These are phyloP conservation scores for Progne subis DNA, from an alignment of 2,113 vertebrate genomes.

Conservation along the genomic window DNA sequence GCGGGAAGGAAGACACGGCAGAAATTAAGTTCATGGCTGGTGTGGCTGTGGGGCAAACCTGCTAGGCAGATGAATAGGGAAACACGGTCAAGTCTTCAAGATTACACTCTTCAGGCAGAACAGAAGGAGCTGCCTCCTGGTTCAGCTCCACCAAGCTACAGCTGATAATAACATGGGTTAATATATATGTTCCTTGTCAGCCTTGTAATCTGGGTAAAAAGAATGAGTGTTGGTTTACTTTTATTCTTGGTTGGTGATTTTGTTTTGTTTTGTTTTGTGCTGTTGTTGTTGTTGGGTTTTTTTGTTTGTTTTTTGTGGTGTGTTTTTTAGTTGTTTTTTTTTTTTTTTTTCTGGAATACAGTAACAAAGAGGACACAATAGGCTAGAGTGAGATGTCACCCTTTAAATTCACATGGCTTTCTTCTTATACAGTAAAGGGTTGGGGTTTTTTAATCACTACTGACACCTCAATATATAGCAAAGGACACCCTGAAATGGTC, in stretches of 20 bases:
- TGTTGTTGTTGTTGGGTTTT: no score
- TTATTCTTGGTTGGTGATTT: neutral
- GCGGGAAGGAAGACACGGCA: neutral
- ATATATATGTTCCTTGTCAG: neutral
- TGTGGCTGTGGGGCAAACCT: slow-evolving; percentile 19
- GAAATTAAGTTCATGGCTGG: slow-evolving; percentile 38
- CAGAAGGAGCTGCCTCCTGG: neutral
- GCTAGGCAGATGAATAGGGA: neutral
- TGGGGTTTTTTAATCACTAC: slow-evolving; percentile 24
- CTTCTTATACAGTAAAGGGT: neutral
- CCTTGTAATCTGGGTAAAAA: neutral
- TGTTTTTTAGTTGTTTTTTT: no score
- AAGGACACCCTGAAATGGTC: slow-evolving; percentile 61
- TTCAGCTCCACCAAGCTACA: neutral
- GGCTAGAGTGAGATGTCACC: neutral
- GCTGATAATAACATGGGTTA: neutral
- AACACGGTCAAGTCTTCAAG: neutral
- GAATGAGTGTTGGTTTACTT: neutral
- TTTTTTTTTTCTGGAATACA: neutral
- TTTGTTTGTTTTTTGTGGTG: no score
- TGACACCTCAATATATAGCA: slow-evolving; percentile 67
- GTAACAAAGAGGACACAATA: neutral
- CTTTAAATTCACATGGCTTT: slow-evolving; percentile 26
- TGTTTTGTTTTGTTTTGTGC: no score
- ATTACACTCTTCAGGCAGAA: neutral